Percentiles rank a stretch among this genome's conserved stretches.
Evolutionary conservation across 2,797 vertebrate species (phyloP).

Genomic region (Periparus ater): DNA sequence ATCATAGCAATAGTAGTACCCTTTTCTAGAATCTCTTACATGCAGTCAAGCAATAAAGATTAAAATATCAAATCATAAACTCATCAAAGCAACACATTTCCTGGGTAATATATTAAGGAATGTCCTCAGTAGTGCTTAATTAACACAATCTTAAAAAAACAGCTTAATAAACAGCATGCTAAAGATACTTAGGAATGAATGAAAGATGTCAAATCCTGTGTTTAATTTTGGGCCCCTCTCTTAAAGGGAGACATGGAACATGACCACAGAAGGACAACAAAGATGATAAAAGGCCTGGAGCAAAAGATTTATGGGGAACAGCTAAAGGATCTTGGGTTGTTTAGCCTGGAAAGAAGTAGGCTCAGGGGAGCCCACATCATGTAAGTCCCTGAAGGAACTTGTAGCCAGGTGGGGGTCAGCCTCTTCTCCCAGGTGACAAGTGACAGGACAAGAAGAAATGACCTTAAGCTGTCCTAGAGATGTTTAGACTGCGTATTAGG

Average conservation of each 20-base stretch:
- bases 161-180: neutral
- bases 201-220: neutral
- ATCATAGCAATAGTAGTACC: neutral
- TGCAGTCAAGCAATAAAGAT: neutral
- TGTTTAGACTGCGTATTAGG: neutral
- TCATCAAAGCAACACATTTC: neutral
- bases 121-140: neutral
- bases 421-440: neutral
- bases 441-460: neutral
- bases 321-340: neutral
- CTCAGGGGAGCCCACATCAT: neutral
- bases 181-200: neutral
- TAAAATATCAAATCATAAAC: neutral
- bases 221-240: neutral
- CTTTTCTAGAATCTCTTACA: neutral
- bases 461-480: neutral
- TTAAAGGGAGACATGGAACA: neutral
- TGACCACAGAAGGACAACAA: neutral
- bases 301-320: neutral
- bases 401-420: rapidly evolving
- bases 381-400: neutral
- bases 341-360: neutral
- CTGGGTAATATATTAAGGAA: neutral
- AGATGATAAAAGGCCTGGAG: neutral
- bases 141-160: neutral